Evolutionary conservation across 2,113 vertebrate species (phyloP).

Genomic region (Sapajus apella): DNA sequence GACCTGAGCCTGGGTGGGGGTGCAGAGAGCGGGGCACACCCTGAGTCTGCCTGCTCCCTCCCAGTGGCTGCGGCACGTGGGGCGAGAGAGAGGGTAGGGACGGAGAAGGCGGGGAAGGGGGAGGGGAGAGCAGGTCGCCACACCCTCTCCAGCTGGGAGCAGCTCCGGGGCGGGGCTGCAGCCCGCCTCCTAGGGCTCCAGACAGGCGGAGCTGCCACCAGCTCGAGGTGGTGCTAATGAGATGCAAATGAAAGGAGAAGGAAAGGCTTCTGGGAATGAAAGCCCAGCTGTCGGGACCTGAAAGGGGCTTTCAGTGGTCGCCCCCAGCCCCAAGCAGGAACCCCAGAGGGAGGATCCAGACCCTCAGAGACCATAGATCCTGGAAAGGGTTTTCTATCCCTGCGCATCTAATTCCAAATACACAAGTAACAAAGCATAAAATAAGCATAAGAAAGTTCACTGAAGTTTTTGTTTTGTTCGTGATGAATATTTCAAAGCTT

Average conservation of each 20-base stretch:
- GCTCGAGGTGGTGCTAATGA: slow-evolving; percentile 60
- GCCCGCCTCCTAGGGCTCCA: slow-evolving; percentile 3
- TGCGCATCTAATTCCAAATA: not conserved
- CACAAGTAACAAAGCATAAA: not conserved
- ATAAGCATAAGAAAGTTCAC: not conserved
- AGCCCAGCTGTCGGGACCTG: slow-evolving; percentile 63
- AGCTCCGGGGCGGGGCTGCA: not conserved
- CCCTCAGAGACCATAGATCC: not conserved
- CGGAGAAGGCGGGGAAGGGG: accelerated
- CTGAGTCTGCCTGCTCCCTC: not conserved
- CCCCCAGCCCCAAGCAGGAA: not conserved
- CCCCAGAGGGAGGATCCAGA: not conserved
- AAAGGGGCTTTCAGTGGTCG: not conserved
- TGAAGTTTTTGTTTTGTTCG: not conserved
- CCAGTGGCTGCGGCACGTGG: not conserved
- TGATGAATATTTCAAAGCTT: not conserved
- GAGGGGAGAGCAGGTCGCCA: not conserved
- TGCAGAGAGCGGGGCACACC: not conserved
- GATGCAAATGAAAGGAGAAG: slow-evolving; percentile 57
- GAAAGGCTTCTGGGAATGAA: slow-evolving; percentile 19
- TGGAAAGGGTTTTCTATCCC: not conserved
- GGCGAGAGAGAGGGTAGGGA: not conserved
- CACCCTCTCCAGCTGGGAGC: not conserved
- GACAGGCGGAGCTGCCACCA: not conserved
- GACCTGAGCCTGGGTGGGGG: not conserved